A percentile compares a stretch with the other conserved stretches of the same genome.
These are phyloP conservation scores for Sorex fumeus DNA, from an alignment of 2,113 vertebrate species.

Conservation along the genomic window DNA sequence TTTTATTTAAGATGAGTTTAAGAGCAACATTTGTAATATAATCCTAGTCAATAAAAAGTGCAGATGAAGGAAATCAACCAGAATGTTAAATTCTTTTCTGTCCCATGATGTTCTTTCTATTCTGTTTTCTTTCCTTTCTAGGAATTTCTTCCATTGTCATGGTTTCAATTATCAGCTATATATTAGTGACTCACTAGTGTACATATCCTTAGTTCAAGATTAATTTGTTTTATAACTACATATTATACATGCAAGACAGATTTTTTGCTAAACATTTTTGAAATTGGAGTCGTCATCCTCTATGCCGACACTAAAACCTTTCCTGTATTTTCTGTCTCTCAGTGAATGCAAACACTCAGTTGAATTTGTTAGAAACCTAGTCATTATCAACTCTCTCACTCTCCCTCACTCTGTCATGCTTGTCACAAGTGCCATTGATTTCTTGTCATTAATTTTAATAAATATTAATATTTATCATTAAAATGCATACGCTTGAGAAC, in stretches of 20 bases:
- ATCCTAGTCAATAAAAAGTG: not conserved
- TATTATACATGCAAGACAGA: not conserved
- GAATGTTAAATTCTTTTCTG: not conserved
- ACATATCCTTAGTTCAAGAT: conserved; percentile 7
- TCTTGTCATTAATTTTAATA: not conserved
- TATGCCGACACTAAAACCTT: not conserved
- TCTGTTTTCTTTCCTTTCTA: conserved; percentile 33
- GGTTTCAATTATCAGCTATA: not conserved
- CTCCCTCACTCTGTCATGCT: not conserved
- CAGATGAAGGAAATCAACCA: conserved; percentile 2
- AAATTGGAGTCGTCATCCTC: conserved; percentile 35
- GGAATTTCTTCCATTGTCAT: conserved; percentile 20
- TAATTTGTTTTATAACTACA: not conserved
- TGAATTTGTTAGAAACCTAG: not conserved
- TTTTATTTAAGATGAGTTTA: not conserved
- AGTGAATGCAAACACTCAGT: not conserved
- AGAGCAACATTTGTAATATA: not conserved
- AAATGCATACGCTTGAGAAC: conserved; percentile 17
- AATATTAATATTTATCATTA: conserved; percentile 47
- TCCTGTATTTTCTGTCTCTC: not conserved
- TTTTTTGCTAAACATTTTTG: conserved; percentile 14
- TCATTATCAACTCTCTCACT: conserved; percentile 4
- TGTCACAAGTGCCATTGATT: conserved; percentile 40
- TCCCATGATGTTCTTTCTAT: not conserved
- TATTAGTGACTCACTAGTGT: conserved; percentile 20